A percentile compares a stretch with the other conserved stretches of the same genome.
These are phyloP conservation scores for Clinocottus analis DNA, from an alignment of 2,113 vertebrate genomes.

Conservation along the genomic window DNA sequence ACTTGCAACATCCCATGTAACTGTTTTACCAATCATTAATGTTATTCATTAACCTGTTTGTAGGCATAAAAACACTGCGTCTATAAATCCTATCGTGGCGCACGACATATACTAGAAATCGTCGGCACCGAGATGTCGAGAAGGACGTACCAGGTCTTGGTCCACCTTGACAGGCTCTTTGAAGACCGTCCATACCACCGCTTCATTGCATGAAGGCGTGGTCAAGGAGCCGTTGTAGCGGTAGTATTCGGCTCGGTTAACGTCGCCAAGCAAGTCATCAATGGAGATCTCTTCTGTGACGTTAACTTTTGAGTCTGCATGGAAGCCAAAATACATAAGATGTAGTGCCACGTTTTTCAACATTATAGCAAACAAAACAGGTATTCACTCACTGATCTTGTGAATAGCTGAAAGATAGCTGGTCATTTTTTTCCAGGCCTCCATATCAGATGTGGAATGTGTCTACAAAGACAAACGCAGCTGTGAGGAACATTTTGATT, in stretches of 20 bases:
- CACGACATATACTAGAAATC: neutral
- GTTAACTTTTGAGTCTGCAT: slow-evolving; percentile 22
- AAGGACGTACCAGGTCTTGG: slow-evolving; percentile 69
- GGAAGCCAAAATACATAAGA: neutral
- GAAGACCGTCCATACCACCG: slow-evolving; percentile 82
- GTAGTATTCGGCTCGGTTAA: slow-evolving; percentile 65
- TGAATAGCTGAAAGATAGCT: slow-evolving; percentile 38
- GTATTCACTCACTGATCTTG: slow-evolving; percentile 38
- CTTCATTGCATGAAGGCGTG: slow-evolving; percentile 79
- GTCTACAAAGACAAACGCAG: slow-evolving; percentile 19
- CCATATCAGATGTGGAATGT: neutral
- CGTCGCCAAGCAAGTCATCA: slow-evolving; percentile 63
- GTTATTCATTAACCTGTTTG: neutral
- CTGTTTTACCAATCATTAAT: too few species aligned
- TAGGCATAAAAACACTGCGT: neutral
- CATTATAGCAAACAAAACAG: neutral
- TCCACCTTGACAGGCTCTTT: slow-evolving; percentile 72
- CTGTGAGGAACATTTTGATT: neutral
- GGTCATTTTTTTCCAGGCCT: slow-evolving; percentile 62
- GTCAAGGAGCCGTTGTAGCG: slow-evolving; percentile 82
- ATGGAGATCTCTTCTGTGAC: slow-evolving; percentile 66
- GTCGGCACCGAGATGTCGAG: neutral
- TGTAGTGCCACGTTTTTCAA: neutral
- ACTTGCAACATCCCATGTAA: too few species aligned
- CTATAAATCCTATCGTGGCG: neutral